phyloP scores from a whole-genome alignment of 2,797 vertebrate species.

The Syngnathus rostellatus region DNA sequence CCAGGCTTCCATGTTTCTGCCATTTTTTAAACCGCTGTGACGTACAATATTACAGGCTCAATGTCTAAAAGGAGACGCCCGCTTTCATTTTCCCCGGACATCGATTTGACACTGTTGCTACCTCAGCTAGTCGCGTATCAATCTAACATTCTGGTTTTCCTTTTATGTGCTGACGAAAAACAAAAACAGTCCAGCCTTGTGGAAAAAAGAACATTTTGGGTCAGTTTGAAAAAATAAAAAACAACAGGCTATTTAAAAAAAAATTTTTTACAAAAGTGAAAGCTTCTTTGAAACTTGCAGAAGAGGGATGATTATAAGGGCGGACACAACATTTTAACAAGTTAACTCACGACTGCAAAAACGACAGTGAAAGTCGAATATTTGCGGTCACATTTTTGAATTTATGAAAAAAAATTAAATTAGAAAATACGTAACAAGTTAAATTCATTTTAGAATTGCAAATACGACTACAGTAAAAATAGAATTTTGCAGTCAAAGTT shows the following conservation, averaged over 20 bases:
- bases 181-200: not conserved
- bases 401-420: no score
- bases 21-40: not conserved
- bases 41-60: not conserved
- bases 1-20: not conserved
- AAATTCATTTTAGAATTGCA: no score
- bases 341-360: no score
- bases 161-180: not conserved
- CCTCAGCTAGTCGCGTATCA: not conserved
- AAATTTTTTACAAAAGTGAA: conserved; percentile 7
- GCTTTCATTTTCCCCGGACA: not conserved
- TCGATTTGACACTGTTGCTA: not conserved
- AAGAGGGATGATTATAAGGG: not conserved
- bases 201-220: not conserved
- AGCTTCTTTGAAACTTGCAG: not conserved
- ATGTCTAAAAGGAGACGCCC: not conserved
- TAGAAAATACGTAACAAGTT: no score
- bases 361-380: no score
- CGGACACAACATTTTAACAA: no score
- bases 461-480: no score
- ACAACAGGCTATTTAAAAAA: not conserved
- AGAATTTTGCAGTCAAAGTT: no score
- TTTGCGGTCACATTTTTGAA: no score
- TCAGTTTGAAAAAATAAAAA: not conserved
- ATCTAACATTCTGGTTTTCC: not conserved